Conservation (phyloP, 1,140 invertebrate genomes). For the Drosophila oshimai region DNA sequence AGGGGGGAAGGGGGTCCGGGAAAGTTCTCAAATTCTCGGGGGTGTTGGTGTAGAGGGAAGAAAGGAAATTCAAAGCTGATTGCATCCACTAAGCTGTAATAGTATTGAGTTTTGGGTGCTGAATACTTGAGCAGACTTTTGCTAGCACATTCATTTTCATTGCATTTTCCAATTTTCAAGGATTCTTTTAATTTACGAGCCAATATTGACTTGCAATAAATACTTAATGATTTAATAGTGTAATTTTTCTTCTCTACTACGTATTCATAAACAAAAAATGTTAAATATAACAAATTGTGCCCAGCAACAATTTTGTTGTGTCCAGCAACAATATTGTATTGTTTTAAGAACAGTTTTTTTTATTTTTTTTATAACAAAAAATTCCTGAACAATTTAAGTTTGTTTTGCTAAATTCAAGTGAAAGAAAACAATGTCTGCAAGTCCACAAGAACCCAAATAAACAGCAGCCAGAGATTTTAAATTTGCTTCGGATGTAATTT, state of each 20-base stretch:
- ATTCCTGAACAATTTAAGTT: not conserved
- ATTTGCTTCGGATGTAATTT: constrained; percentile 31
- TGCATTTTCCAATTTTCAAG: not conserved
- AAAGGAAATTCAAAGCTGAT: constrained; percentile 31
- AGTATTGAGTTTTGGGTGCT: constrained; percentile 4
- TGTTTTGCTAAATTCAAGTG: not conserved
- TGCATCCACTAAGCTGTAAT: constrained; percentile 32
- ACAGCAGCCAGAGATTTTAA: constrained; percentile 8
- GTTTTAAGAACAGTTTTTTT: too few species aligned
- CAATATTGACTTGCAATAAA: not conserved
- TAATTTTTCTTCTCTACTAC: too few species aligned
- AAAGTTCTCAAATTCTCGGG: not conserved
- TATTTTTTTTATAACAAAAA: too few species aligned
- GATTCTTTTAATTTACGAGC: not conserved
- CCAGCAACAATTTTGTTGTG: too few species aligned
- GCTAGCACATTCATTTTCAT: constrained; percentile 10
- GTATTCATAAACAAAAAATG: too few species aligned
- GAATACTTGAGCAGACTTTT: constrained; percentile 9
- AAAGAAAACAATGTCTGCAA: not conserved
- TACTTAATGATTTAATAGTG: too few species aligned
- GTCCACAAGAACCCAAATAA: not conserved
- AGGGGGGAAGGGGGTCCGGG: not conserved
- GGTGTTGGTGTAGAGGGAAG: not conserved
- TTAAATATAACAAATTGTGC: too few species aligned
- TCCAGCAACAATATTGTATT: too few species aligned